A percentile compares a stretch with the other conserved stretches of the same genome.
These are phyloP conservation scores for Myripristis murdjan DNA, from an alignment of 2,797 vertebrate genomes.

Conservation along the genomic window DNA sequence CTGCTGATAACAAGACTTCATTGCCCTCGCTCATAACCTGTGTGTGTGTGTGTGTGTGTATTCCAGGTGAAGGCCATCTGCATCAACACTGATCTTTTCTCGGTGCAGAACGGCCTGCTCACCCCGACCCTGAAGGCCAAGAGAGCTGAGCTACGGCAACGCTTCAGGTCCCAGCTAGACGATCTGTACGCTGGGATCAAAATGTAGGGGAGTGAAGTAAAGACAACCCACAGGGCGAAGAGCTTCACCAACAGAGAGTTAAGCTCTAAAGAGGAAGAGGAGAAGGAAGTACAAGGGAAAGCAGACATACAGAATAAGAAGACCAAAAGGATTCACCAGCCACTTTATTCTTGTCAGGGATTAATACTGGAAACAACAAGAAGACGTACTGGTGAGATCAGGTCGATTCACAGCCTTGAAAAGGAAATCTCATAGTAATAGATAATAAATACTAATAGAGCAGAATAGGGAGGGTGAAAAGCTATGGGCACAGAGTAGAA, in stretches of 20 bases:
- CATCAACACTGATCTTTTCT: slow-evolving; percentile 91
- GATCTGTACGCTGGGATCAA: slow-evolving; percentile 90
- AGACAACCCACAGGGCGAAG: neutral
- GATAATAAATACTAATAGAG: neutral
- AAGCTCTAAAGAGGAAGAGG: neutral
- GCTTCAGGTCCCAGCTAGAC: slow-evolving; percentile 91
- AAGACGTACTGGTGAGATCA: neutral
- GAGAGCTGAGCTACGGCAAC: slow-evolving; percentile 88
- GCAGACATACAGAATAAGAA: neutral
- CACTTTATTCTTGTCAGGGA: neutral
- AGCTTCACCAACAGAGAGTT: slow-evolving; percentile 13
- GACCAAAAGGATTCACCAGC: neutral
- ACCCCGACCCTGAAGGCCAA: slow-evolving; percentile 97
- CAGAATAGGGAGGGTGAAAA: too few relatives aligned
- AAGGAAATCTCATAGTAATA: slow-evolving; percentile 11
- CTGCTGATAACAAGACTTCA: neutral
- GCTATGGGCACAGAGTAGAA: neutral
- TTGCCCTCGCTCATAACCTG: slow-evolving; percentile 1
- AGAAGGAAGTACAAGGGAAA: neutral
- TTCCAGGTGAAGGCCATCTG: slow-evolving; percentile 91
- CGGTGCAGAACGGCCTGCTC: slow-evolving; percentile 92
- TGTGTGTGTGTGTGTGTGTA: slow-evolving; percentile 18
- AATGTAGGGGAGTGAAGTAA: slow-evolving; percentile 69
- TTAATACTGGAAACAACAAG: slow-evolving; percentile 6
- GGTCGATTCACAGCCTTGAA: slow-evolving; percentile 10